Conservation (phyloP, 2,113 vertebrate species). For the Chlamydotis undulata region DNA sequence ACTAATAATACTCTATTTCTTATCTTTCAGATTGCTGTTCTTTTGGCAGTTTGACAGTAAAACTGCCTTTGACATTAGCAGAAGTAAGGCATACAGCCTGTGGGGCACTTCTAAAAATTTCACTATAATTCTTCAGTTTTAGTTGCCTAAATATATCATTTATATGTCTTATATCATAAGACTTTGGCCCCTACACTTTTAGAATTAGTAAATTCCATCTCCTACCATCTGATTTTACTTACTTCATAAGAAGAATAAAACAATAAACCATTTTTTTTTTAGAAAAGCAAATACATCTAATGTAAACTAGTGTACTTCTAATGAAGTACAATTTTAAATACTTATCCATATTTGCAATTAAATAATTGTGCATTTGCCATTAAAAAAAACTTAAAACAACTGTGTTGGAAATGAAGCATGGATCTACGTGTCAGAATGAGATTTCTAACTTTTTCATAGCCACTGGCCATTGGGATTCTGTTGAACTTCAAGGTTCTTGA, state of each 20-base stretch:
- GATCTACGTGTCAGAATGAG: not conserved
- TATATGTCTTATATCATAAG: not conserved
- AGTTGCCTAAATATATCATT: not conserved
- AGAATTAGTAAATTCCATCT: not conserved
- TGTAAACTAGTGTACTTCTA: not conserved
- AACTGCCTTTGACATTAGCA: not conserved
- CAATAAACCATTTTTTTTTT: not conserved
- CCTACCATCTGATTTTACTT: not conserved
- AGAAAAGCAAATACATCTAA: not conserved
- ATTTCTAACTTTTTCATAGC: not conserved
- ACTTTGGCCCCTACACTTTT: not conserved
- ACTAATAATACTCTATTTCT: not conserved
- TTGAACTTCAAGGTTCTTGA: not conserved
- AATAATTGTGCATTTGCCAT: not conserved
- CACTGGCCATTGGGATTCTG: not conserved
- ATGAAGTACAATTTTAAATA: not conserved
- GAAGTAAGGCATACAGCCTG: not conserved
- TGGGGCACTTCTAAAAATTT: not conserved
- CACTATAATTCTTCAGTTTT: not conserved
- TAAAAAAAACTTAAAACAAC: not conserved
- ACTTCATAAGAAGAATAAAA: not conserved
- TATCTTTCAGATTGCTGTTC: not conserved
- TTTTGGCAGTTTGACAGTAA: constrained; percentile 4
- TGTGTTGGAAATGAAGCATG: not conserved
- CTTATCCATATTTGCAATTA: not conserved